Conservation (phyloP, 2,888 invertebrate species). For the Lacanobia wlatinum region DNA sequence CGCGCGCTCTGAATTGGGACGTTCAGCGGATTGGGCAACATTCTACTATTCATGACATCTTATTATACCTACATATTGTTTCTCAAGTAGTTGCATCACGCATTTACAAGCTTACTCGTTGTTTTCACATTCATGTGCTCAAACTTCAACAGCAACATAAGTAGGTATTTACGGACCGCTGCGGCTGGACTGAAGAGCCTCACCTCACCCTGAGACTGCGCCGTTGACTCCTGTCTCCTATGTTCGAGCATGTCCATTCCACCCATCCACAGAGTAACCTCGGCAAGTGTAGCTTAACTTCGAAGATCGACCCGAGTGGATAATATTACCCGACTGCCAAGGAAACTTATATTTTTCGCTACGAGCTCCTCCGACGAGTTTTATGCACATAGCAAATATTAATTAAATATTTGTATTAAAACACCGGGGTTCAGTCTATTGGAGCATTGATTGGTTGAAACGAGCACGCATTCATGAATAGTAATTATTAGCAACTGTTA, state of each 20-base stretch:
- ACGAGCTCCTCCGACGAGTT: not conserved
- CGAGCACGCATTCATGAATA: not conserved
- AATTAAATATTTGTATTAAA: not conserved
- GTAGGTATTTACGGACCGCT: too few relatives aligned
- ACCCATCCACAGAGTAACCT: too few relatives aligned
- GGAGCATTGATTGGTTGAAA: not conserved
- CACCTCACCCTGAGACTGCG: not conserved
- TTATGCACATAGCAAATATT: not conserved
- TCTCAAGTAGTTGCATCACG: not conserved
- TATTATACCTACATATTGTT: not conserved
- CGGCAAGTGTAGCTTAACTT: too few relatives aligned
- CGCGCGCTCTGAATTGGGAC: not conserved
- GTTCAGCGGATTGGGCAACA: not conserved
- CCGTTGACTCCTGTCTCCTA: too few relatives aligned
- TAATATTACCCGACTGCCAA: too few relatives aligned
- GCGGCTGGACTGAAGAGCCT: not conserved
- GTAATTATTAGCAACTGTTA: too few relatives aligned
- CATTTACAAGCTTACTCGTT: not conserved
- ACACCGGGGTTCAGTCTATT: not conserved
- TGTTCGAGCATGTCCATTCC: too few relatives aligned
- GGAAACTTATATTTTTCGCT: too few relatives aligned
- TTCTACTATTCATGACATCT: not conserved
- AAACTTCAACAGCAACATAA: not conserved
- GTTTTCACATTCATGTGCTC: not conserved
- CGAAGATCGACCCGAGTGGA: too few relatives aligned